A percentile compares a stretch with the other conserved stretches of the same genome.
Evolutionary conservation across 2,888 invertebrate genomes (phyloP).

Genomic region (Drosophila pseudotalamancana): DNA sequence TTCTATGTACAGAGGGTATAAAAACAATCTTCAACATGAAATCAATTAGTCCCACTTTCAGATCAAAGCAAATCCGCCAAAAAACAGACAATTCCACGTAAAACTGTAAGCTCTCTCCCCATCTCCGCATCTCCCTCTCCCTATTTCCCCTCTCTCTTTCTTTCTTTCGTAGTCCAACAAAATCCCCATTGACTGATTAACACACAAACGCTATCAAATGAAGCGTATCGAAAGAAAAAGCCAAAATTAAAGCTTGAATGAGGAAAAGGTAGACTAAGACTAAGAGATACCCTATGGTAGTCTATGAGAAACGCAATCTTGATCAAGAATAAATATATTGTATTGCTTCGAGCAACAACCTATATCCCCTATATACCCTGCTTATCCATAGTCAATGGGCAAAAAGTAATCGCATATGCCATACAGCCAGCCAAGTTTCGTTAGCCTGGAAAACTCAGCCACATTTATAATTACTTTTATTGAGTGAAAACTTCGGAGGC

Average conservation of each 20-base stretch:
- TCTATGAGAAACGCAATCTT: too few species aligned
- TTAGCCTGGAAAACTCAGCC: constrained; percentile 17
- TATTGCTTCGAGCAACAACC: too few species aligned
- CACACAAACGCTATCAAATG: constrained; percentile 59
- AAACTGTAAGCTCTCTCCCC: neutral
- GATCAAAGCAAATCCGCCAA: constrained; percentile 54
- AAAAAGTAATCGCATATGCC: constrained; percentile 11
- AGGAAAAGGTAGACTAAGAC: neutral
- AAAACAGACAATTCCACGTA: constrained; percentile 7
- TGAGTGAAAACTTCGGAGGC: constrained; percentile 24
- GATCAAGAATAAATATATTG: too few species aligned
- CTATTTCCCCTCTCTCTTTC: neutral
- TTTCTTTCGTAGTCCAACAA: constrained; percentile 7
- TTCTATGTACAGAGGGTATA: too few species aligned
- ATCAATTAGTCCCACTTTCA: constrained; percentile 54
- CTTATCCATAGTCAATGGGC: neutral
- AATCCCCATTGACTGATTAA: constrained; percentile 61
- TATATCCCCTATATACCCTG: too few species aligned
- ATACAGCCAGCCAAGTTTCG: neutral
- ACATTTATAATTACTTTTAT: constrained; percentile 51
- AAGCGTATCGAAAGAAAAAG: constrained; percentile 40
- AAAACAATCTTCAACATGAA: constrained; percentile 27
- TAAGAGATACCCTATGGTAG: too few species aligned
- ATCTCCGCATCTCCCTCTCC: neutral
- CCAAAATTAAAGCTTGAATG: constrained; percentile 21